phyloP scores from a whole-genome alignment of 2,797 vertebrate genomes.

The Aselliscus stoliczkanus region DNA sequence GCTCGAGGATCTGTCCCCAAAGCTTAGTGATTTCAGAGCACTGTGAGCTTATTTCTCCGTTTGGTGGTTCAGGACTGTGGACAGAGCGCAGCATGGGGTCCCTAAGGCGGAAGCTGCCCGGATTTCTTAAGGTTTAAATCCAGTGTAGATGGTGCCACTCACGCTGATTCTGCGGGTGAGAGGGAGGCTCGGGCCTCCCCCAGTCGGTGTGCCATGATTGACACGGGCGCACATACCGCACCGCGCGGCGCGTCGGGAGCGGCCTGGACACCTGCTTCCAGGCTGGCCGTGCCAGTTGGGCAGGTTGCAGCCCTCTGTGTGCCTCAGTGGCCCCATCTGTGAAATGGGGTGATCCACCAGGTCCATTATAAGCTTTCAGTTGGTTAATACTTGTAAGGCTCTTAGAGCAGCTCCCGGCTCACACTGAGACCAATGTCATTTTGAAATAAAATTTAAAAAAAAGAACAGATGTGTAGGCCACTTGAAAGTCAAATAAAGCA shows the following conservation, averaged over 20 bases:
- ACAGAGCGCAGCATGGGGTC: not conserved
- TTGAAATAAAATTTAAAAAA: not conserved
- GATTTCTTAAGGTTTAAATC: not conserved
- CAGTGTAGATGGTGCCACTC: fast-evolving
- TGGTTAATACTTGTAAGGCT: fast-evolving
- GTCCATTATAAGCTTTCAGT: fast-evolving
- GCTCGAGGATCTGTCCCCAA: not conserved
- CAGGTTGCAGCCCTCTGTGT: too few species aligned
- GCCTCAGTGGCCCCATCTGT: fast-evolving
- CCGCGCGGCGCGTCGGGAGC: fast-evolving
- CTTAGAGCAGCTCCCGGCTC: not conserved
- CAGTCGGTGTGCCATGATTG: fast-evolving
- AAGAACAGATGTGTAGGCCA: not conserved
- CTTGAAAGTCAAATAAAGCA: not conserved
- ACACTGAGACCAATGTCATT: not conserved
- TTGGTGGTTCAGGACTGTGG: not conserved
- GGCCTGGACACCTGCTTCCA: not conserved
- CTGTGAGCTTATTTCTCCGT: not conserved
- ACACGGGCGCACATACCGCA: fast-evolving
- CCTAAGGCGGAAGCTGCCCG: not conserved
- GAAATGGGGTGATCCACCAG: fast-evolving
- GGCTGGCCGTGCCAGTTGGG: fast-evolving
- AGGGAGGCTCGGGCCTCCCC: fast-evolving
- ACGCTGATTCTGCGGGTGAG: fast-evolving
- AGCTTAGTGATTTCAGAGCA: not conserved